Evolutionary conservation across 2,888 invertebrate species (phyloP).

Genomic region (Anthrax anthrax): DNA sequence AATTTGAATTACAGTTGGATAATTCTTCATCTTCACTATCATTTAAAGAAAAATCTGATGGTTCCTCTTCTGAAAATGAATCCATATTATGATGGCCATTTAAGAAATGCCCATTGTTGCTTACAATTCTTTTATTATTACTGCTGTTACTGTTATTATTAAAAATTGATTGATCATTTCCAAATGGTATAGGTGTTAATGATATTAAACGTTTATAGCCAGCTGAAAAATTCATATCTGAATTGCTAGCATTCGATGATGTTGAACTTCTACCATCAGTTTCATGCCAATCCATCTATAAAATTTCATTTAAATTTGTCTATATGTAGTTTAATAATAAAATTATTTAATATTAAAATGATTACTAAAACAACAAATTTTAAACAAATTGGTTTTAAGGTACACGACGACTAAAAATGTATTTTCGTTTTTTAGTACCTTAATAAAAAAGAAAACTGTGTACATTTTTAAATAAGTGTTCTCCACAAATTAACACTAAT

Average conservation of each 20-base stretch:
- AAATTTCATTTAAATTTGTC: no score
- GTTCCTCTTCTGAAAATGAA: constrained; percentile 28
- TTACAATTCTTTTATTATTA: neutral
- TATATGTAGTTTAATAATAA: neutral
- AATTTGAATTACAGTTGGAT: constrained; percentile 20
- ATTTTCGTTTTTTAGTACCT: no score
- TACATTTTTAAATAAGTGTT: no score
- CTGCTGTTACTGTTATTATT: no score
- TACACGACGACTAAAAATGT: no score
- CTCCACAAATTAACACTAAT: no score
- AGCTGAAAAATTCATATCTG: constrained; percentile 1
- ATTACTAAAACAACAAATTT: no score
- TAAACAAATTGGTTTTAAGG: no score
- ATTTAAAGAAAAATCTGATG: constrained; percentile 54
- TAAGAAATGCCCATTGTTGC: neutral
- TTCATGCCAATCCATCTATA: constrained; percentile 9
- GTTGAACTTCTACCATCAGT: constrained; percentile 11
- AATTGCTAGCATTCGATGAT: constrained; percentile 9
- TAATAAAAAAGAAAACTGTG: no score
- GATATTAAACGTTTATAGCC: neutral
- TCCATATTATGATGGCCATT: constrained; percentile 24
- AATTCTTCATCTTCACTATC: constrained; percentile 64
- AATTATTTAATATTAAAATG: neutral
- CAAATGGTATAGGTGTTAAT: constrained; percentile 4
- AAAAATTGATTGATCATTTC: neutral